Evolutionary conservation across 2,113 vertebrate genomes (phyloP), one percentile per base, ranked within the genome.

Genomic region (Cavia aperea): DNA sequence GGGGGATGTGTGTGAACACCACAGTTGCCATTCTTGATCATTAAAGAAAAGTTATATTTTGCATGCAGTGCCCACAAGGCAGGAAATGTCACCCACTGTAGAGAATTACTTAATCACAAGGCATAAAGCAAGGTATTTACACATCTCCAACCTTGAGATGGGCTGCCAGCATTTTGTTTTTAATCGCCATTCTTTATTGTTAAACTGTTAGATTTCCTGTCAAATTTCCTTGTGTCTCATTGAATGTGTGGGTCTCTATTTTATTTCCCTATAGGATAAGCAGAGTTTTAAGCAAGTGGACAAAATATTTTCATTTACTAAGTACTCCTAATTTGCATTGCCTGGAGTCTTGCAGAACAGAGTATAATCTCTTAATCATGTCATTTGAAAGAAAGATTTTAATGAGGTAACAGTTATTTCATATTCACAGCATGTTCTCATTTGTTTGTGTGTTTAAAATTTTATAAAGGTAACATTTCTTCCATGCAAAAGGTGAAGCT

Each of bases 381-480:
- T 33, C 49, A 66, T 88, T 81, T 86, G n/a, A 93, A 91, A 96
- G 39, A 56, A 26, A 90, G 14, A 58, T 84, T 89, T 78, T 81
- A 85, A 51, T 70, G 77, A 78, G 18, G 73, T 81, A 23, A 84
- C 1, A 18, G 86, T 70, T 72, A 39, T 60, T 87, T 86, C 33
- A 66, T 78, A 75, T 12, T 24, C 31, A 58, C 2, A 84, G 19
- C 26, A 1, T 81, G 10, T 86, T 31, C 89, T 82, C 84, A 88
- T 26, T 2, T 66, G 19, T 88, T 84, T 31, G 9, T 51, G 11
- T 60, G 79, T 88, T 6, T 58, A 81, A 72, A 49, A 85, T 4
- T 56, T 56, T 56, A 65, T 87, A 51, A 70, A 70, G 62, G n/a
- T 4, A 82, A 73, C 2, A 77, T 15, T 81, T 58, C 73, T 60